Evolutionary conservation across 2,113 vertebrate species (phyloP), one percentile per base, ranked within the genome.

Genomic region (Labrus mixtus): DNA sequence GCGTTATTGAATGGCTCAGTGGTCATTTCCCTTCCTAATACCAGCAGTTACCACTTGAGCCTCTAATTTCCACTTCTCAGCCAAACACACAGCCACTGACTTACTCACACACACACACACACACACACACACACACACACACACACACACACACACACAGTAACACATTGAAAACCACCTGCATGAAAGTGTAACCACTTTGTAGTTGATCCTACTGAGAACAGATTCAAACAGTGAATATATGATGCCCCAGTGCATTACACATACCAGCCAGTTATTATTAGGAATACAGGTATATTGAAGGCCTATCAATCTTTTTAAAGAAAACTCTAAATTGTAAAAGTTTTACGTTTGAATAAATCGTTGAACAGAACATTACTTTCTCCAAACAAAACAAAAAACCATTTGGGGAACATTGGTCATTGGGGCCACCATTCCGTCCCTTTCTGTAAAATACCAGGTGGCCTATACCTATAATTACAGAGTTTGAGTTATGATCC

Each of bases 1-100:
- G 93, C 93, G 94, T 95, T 90, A 96, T 95, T 96, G 94, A 96
- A 95, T 82, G 82, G 92, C 92, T 93, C 96, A 95, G 93, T 63
- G 78, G 97, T 93, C 95, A 96, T 97, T 97, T 95, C 95, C 95
- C 86, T 87, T 94, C 91, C 95, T 96, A 97, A 95, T 95, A 96
- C 95, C 93, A 92, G 92, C 89, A 93, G 93, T 95, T 95, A 94
- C 95, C 92, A 94, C 94, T 94, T 96, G 93, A 96, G 94, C 95
- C 95, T 95, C 95, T 96, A 92, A 93, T 93, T 94, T 92, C 80
- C 90, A 92, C 82, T 90, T 87, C 64, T 75, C 76, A 78, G 46
- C 43, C 64, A 83, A 61, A 76, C 19, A 55, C 45, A 83, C 56
- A 61, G 66, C 9, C n/a, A 53, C 17, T 48, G 46, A 48, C 16